These are phyloP conservation scores for Spicauda simplicius DNA, from an alignment of 2,888 invertebrate species.

Conservation along the genomic window DNA sequence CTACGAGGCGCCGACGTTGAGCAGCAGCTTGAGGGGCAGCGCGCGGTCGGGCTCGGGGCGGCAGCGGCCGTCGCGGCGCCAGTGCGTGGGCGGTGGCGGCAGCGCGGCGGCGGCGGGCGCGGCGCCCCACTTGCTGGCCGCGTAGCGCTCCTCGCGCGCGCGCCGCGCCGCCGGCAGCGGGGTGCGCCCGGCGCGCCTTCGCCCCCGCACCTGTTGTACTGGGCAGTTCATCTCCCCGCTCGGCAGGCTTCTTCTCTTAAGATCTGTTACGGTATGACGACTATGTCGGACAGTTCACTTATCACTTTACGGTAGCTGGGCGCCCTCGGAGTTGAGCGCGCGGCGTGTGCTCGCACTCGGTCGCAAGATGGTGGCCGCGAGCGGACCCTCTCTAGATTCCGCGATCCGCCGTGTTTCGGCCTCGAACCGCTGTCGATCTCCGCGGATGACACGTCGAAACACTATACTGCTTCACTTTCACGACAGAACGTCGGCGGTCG, in stretches of 20 bases:
- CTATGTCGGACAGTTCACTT: slow-evolving; percentile 59
- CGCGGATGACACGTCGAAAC: slow-evolving; percentile 82
- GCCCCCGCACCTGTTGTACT: slow-evolving; percentile 56
- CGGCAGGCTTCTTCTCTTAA: slow-evolving; percentile 45
- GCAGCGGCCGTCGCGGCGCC: slow-evolving; percentile 85
- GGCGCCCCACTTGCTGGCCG: slow-evolving; percentile 93
- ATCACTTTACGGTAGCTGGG: slow-evolving; percentile 60
- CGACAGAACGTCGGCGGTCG: slow-evolving; percentile 75
- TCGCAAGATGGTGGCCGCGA: slow-evolving; percentile 74
- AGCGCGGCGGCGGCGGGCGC: slow-evolving; percentile 91
- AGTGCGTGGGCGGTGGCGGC: slow-evolving; percentile 92
- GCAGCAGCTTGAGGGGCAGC: slow-evolving; percentile 86
- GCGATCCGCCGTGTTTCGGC: slow-evolving; percentile 64
- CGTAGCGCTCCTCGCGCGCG: slow-evolving; percentile 75
- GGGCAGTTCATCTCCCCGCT: slow-evolving; percentile 60
- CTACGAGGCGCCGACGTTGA: slow-evolving; percentile 83
- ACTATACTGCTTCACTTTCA: slow-evolving; percentile 77
- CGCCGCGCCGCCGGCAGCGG: slow-evolving; percentile 54
- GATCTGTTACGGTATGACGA: slow-evolving; percentile 42
- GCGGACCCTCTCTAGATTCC: slow-evolving; percentile 53
- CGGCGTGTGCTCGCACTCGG: slow-evolving; percentile 47
- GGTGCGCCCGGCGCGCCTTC: slow-evolving; percentile 58
- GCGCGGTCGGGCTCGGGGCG: slow-evolving; percentile 82
- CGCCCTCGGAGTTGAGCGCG: slow-evolving; percentile 62
- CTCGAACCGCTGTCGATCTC: slow-evolving; percentile 78